Evolutionary conservation across 2,797 vertebrate species (phyloP).

Genomic region (Cyclura pinguis): DNA sequence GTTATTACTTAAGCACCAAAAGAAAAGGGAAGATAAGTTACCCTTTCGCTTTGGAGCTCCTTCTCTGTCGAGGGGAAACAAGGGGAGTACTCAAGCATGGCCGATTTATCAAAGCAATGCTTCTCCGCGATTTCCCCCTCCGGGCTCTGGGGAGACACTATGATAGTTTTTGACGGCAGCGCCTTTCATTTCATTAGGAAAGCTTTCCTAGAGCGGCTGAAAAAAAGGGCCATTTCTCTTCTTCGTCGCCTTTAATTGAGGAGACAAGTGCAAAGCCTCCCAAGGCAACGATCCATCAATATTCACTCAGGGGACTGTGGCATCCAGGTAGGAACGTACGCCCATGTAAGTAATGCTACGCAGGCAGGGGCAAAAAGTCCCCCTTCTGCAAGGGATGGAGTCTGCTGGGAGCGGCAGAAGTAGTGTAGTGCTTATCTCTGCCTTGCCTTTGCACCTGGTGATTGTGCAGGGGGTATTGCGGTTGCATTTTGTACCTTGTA

Average conservation of each 20-base stretch:
- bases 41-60: fast-evolving
- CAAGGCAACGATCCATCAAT: not conserved
- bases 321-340: too few relatives aligned
- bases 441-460: too few relatives aligned
- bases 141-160: not conserved
- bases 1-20: not conserved
- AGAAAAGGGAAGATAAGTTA: fast-evolving
- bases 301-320: not conserved
- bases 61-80: fast-evolving
- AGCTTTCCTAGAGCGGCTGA: not conserved
- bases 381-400: too few relatives aligned
- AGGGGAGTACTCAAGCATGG: fast-evolving
- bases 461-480: too few relatives aligned
- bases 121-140: not conserved
- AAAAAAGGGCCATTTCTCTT: not conserved
- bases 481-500: too few relatives aligned
- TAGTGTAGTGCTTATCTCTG: too few relatives aligned
- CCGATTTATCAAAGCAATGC: not conserved
- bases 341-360: too few relatives aligned
- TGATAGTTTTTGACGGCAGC: not conserved
- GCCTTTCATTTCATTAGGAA: not conserved
- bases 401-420: too few relatives aligned
- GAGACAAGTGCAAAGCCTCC: not conserved
- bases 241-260: not conserved
- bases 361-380: too few relatives aligned